Evolutionary conservation across 2,888 invertebrate species (phyloP).

Genomic region (Cheiracanthium punctorium): DNA sequence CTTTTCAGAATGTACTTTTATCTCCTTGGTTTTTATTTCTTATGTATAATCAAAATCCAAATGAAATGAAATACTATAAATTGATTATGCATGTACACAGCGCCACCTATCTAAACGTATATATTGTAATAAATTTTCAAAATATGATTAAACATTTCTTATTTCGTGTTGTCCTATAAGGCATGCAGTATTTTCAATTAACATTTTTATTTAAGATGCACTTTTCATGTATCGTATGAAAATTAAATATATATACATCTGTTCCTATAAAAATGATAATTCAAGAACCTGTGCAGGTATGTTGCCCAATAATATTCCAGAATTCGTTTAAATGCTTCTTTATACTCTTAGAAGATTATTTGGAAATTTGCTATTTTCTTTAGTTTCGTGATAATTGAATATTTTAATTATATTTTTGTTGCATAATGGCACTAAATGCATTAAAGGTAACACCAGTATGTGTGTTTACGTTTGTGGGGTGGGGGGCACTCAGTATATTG

Average conservation of each 20-base stretch:
- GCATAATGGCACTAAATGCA: no score
- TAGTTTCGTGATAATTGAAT: not conserved
- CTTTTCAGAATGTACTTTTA: no score
- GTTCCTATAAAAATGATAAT: conserved; percentile 57
- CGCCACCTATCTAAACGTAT: conserved; percentile 6
- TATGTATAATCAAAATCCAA: not conserved
- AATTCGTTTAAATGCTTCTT: no score
- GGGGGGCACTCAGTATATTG: no score
- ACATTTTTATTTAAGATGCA: not conserved
- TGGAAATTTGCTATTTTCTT: not conserved
- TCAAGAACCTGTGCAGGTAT: conserved; percentile 71
- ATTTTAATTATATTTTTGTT: no score
- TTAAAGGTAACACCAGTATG: no score
- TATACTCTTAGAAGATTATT: not conserved
- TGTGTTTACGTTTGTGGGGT: no score
- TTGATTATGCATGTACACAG: not conserved
- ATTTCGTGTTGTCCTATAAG: not conserved
- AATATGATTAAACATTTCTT: not conserved
- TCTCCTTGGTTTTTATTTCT: no score
- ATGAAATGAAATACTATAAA: not conserved
- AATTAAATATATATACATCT: not conserved
- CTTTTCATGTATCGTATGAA: not conserved
- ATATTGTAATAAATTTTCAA: not conserved
- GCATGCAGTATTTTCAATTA: not conserved
- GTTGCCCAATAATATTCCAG: not conserved